These are phyloP conservation scores for Caenorhabditis plicata DNA, from an alignment of 2,888 invertebrate genomes.

Conservation along the genomic window DNA sequence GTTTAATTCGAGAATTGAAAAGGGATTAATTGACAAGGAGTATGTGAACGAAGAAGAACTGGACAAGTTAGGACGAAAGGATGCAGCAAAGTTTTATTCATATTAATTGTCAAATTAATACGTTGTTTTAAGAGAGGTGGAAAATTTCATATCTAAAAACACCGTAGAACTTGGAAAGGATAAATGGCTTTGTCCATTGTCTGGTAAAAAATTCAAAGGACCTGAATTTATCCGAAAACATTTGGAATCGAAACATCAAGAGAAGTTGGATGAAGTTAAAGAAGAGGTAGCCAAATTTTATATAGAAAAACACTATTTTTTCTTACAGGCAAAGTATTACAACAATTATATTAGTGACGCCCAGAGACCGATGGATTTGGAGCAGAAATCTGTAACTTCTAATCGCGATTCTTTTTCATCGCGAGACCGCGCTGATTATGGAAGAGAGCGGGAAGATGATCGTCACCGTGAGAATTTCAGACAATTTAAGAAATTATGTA, in stretches of 20 bases:
- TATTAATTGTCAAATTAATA: neutral
- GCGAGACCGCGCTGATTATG: slow-evolving; percentile 19
- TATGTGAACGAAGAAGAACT: slow-evolving; percentile 77
- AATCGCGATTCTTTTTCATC: no score
- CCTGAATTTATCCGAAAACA: slow-evolving; percentile 98
- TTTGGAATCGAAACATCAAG: slow-evolving; percentile 92
- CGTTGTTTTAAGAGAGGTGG: slow-evolving; percentile 79
- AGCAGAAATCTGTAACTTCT: slow-evolving; percentile 11
- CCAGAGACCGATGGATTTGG: slow-evolving; percentile 88
- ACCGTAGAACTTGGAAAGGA: slow-evolving; percentile 95
- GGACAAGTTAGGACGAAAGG: slow-evolving; percentile 81
- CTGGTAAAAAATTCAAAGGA: slow-evolving; percentile 97
- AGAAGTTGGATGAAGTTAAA: slow-evolving; percentile 94
- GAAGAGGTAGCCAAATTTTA: no score
- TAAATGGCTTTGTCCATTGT: slow-evolving; percentile 96
- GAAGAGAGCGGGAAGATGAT: slow-evolving; percentile 21
- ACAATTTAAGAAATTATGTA: no score
- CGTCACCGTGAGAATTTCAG: no score
- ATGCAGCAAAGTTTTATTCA: slow-evolving; percentile 70
- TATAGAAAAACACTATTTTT: no score
- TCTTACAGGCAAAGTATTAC: slow-evolving; percentile 91
- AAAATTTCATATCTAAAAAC: slow-evolving; percentile 91
- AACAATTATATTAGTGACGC: slow-evolving; percentile 92
- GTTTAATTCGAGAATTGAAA: slow-evolving; percentile 88
- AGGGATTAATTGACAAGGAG: slow-evolving; percentile 73